Conservation (phyloP, 2,113 vertebrate genomes). For the Triplophysa dalaica region DNA sequence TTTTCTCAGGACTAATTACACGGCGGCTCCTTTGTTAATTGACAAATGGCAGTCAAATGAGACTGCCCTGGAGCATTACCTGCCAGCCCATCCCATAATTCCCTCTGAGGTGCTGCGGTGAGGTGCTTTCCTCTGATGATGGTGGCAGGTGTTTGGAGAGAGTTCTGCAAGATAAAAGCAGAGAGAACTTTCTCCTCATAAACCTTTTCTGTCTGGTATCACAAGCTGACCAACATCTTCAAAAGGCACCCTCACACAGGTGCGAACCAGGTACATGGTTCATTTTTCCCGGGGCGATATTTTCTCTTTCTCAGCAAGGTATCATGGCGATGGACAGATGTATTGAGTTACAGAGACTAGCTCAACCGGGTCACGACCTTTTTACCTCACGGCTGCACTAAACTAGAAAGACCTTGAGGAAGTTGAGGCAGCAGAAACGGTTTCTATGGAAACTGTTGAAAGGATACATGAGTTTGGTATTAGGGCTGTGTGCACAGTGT, state of each 20-base stretch:
- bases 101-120: background rate
- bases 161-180: background rate
- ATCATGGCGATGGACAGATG: background rate
- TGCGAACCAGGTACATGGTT: conserved; percentile 8
- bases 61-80: conserved; percentile 24
- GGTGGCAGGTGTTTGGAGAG: background rate
- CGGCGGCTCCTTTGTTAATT: conserved; percentile 39
- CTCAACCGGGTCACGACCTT: conserved; percentile 24
- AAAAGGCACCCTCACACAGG: conserved; percentile 1
- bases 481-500: background rate
- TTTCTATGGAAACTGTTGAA: conserved; percentile 12
- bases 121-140: background rate
- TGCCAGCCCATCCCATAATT: background rate
- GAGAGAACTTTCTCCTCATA: background rate
- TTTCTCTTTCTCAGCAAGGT: background rate
- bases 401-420: background rate
- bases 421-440: background rate
- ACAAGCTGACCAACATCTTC: background rate
- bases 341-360: background rate
- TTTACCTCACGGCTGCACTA: conserved; percentile 20
- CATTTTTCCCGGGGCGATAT: background rate
- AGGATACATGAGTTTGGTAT: conserved; percentile 1
- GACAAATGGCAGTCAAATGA: conserved; percentile 28
- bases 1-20: conserved; percentile 41
- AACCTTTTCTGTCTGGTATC: background rate